These are phyloP conservation scores for Psylliodes chrysocephalus DNA, from an alignment of 2,888 invertebrate genomes.

Conservation along the genomic window DNA sequence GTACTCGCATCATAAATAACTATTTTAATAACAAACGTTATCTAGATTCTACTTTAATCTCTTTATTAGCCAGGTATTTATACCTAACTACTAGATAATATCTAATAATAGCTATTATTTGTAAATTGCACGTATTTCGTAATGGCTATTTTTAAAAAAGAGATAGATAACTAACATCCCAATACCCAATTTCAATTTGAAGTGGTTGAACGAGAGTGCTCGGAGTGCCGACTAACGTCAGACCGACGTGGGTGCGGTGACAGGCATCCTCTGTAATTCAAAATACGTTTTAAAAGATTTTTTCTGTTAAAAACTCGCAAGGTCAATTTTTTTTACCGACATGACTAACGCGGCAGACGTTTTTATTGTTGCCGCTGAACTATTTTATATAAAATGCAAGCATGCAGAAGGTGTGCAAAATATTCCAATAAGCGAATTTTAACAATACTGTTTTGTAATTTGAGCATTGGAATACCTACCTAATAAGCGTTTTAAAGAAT, in stretches of 20 bases:
- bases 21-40: too few species aligned
- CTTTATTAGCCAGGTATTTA: too few species aligned
- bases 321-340: not conserved
- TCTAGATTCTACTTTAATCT: too few species aligned
- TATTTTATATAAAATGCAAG: constrained; percentile 1
- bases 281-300: not conserved
- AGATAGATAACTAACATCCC: too few species aligned
- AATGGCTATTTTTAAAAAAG: constrained; percentile 5
- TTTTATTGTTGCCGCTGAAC: not conserved
- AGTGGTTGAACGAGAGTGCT: not conserved
- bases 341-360: not conserved
- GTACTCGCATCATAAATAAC: too few species aligned
- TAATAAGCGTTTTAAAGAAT: too few species aligned
- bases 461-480: too few species aligned
- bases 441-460: too few species aligned
- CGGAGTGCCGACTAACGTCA: too few species aligned
- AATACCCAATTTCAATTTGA: not conserved
- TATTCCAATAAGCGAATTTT: not conserved
- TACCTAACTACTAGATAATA: too few species aligned
- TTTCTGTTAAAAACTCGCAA: not conserved
- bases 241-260: constrained; percentile 1
- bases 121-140: not conserved
- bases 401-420: constrained; percentile 1
- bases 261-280: not conserved
- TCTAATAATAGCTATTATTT: not conserved